Conservation (phyloP, 1,140 invertebrate genomes). For the Caenorhabditis remanei region DNA sequence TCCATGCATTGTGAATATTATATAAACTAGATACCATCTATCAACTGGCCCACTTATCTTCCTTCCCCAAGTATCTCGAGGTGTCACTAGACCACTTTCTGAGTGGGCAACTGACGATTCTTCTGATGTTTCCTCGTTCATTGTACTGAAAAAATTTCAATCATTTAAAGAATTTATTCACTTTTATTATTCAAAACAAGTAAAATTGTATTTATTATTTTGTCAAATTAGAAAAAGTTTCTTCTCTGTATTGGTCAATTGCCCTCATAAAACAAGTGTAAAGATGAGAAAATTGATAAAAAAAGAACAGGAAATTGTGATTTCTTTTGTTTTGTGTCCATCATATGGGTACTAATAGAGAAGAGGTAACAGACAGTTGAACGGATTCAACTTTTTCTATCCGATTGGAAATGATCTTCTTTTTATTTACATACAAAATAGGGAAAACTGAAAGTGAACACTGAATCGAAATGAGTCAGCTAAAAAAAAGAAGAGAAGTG, state of each 20-base stretch:
- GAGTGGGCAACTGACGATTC: background rate
- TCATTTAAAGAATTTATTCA: no score
- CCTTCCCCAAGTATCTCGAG: slow-evolving; percentile 29
- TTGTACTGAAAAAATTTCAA: background rate
- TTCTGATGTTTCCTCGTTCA: background rate
- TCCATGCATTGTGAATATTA: slow-evolving; percentile 59
- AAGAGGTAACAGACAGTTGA: slow-evolving; percentile 11
- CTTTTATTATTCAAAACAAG: no score
- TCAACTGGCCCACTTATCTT: slow-evolving; percentile 19
- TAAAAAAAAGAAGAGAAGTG: background rate
- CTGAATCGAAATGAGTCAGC: background rate
- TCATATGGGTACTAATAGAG: background rate
- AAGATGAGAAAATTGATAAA: background rate
- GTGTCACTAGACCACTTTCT: slow-evolving; percentile 12
- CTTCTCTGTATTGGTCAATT: no score
- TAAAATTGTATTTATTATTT: no score
- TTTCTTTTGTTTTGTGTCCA: background rate
- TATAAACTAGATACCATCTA: slow-evolving; percentile 57
- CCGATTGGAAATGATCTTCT: background rate
- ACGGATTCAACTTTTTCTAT: background rate
- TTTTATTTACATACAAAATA: background rate
- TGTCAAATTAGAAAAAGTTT: no score
- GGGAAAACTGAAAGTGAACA: background rate
- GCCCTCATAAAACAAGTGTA: background rate
- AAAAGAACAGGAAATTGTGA: slow-evolving; percentile 2